Percentiles rank a stretch among this genome's conserved stretches.
These are phyloP conservation scores for Lipotes vexillifer DNA, from an alignment of 2,113 vertebrate genomes.

Conservation along the genomic window DNA sequence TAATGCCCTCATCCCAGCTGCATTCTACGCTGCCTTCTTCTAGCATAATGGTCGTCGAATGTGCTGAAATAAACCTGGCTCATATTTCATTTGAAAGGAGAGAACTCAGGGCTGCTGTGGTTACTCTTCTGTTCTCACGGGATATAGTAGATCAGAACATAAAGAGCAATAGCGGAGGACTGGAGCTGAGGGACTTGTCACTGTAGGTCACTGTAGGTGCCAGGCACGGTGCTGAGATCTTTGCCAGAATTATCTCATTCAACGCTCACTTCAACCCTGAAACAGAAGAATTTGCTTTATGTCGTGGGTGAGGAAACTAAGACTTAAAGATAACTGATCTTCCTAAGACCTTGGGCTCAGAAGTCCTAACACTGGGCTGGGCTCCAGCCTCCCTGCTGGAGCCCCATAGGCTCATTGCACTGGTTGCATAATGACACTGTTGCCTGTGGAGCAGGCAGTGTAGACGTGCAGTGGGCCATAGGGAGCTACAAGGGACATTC, in stretches of 20 bases:
- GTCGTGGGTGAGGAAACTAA: background rate
- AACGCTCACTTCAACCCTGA: background rate
- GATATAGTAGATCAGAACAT: background rate
- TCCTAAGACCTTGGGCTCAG: rapidly evolving
- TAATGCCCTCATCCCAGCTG: background rate
- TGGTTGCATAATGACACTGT: rapidly evolving
- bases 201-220: background rate
- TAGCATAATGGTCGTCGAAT: background rate
- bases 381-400: background rate
- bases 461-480: rapidly evolving
- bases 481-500: background rate
- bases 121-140: background rate
- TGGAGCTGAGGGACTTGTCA: background rate
- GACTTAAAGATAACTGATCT: background rate
- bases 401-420: rapidly evolving
- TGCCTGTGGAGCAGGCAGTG: background rate
- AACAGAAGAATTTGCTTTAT: background rate
- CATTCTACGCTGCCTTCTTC: background rate
- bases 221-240: background rate
- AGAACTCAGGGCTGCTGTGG: background rate
- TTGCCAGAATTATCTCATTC: background rate
- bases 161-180: rapidly evolving
- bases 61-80: background rate
- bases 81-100: background rate
- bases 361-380: background rate